A percentile compares a stretch with the other conserved stretches of the same genome.
Evolutionary conservation across 2,888 invertebrate genomes (phyloP).

Genomic region (Cenopis cana): DNA sequence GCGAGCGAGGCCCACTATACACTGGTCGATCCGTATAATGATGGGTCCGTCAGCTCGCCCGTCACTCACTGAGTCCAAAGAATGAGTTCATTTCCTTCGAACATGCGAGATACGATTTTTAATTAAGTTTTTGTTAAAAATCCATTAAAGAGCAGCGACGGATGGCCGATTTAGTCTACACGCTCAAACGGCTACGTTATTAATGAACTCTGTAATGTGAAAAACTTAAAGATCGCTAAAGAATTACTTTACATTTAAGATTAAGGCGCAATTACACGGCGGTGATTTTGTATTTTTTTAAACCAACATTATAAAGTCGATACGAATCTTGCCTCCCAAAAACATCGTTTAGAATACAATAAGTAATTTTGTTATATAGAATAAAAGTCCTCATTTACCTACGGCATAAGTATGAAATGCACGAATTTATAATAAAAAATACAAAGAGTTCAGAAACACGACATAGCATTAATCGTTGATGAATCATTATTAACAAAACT

Average conservation of each 20-base stretch:
- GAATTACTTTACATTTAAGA: conserved; percentile 64
- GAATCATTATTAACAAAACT: too few species aligned
- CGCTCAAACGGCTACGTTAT: conserved; percentile 79
- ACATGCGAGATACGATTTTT: conserved; percentile 83
- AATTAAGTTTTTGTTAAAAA: conserved; percentile 85
- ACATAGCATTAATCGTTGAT: too few species aligned
- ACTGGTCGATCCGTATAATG: conserved; percentile 72
- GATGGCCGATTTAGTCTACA: conserved; percentile 66
- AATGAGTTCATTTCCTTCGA: conserved; percentile 85
- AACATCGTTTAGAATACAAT: conserved; percentile 1
- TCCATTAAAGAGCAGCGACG: conserved; percentile 78
- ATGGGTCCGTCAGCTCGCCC: conserved; percentile 77
- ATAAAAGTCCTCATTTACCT: too few species aligned
- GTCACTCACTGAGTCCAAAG: conserved; percentile 80
- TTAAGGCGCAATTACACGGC: conserved; percentile 46
- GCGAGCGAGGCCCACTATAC: conserved; percentile 60
- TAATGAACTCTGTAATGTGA: conserved; percentile 73
- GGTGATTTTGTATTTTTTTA: conserved; percentile 33
- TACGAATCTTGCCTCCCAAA: conserved; percentile 24
- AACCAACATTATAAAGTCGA: conserved; percentile 21
- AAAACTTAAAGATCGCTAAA: conserved; percentile 64
- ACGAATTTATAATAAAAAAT: too few species aligned
- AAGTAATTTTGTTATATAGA: neutral
- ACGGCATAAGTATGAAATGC: too few species aligned
- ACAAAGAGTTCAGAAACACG: too few species aligned